phyloP scores from a whole-genome alignment of 1,140 invertebrate species.

The Panagrolaimus sp. region DNA sequence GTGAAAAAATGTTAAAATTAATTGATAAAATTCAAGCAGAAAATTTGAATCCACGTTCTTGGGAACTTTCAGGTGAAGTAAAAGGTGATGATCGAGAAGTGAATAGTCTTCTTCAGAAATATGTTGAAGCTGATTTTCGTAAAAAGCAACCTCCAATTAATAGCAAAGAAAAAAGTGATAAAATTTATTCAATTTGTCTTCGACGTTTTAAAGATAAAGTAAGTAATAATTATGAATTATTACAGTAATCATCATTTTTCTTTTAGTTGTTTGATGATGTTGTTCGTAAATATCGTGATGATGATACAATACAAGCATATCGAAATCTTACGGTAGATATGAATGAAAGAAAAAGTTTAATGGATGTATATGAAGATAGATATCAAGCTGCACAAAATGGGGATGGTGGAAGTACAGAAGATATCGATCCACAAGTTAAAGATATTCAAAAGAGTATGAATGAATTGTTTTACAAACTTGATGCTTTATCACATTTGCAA shows the following conservation, averaged over 20 bases:
- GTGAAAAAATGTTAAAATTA: constrained; percentile 19
- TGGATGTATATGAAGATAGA: constrained; percentile 78
- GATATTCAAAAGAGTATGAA: constrained; percentile 73
- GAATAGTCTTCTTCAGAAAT: constrained; percentile 84
- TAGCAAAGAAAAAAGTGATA: constrained; percentile 78
- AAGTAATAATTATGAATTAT: constrained; percentile 16
- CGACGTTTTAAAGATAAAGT: constrained; percentile 82
- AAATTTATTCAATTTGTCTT: constrained; percentile 81
- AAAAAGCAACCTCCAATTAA: constrained; percentile 76
- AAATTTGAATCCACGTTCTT: constrained; percentile 74
- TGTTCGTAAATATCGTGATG: constrained; percentile 76
- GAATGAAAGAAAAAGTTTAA: constrained; percentile 79
- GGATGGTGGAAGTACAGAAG: constrained; percentile 64
- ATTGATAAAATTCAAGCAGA: constrained; percentile 75
- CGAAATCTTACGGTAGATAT: constrained; percentile 84
- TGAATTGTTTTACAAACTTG: constrained; percentile 76
- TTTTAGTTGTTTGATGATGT: constrained; percentile 82
- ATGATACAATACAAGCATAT: constrained; percentile 75
- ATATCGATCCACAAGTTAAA: constrained; percentile 66
- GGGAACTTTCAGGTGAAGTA: constrained; percentile 87
- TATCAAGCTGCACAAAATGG: constrained; percentile 69
- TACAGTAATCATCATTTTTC: constrained; percentile 13
- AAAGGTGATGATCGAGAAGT: constrained; percentile 71
- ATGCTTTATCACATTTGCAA: constrained; percentile 86
- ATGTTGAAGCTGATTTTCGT: constrained; percentile 80